phyloP scores from a whole-genome alignment of 1,140 invertebrate genomes.

The Brachystomella parvula region DNA sequence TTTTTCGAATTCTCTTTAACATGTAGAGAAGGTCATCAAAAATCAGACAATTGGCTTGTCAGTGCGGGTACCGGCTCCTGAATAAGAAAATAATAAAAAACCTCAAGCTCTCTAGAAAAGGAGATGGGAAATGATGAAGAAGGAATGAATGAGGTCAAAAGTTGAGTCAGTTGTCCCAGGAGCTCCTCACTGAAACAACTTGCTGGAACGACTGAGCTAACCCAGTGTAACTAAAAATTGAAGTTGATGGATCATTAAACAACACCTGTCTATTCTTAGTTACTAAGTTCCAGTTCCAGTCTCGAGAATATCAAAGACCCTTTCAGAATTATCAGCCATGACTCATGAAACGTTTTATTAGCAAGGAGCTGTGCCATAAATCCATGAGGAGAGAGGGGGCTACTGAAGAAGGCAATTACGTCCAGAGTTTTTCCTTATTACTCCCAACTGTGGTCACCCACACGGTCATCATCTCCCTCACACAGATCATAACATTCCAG shows the following conservation, averaged over 20 bases:
- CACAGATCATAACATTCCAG: not conserved
- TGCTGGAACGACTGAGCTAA: not conserved
- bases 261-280: slow-evolving; percentile 8
- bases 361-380: not conserved
- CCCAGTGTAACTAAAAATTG: not conserved
- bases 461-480: not conserved
- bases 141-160: not conserved
- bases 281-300: not conserved
- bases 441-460: slow-evolving; percentile 1
- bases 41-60: too few relatives aligned
- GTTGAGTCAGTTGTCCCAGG: too few relatives aligned
- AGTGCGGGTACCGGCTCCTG: too few relatives aligned
- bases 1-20: not conserved
- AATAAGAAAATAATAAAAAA: not conserved
- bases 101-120: not conserved
- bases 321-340: not conserved
- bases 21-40: not conserved
- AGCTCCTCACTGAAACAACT: too few relatives aligned
- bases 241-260: slow-evolving; percentile 10
- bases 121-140: not conserved
- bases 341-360: slow-evolving; percentile 6
- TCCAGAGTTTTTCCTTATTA: not conserved
- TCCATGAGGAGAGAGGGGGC: not conserved
- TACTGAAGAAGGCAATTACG: slow-evolving; percentile 3
- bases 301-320: not conserved